Evolutionary conservation across 2,797 vertebrate genomes (phyloP), one percentile per base, ranked within the genome.

Genomic region (Psittacula echo): DNA sequence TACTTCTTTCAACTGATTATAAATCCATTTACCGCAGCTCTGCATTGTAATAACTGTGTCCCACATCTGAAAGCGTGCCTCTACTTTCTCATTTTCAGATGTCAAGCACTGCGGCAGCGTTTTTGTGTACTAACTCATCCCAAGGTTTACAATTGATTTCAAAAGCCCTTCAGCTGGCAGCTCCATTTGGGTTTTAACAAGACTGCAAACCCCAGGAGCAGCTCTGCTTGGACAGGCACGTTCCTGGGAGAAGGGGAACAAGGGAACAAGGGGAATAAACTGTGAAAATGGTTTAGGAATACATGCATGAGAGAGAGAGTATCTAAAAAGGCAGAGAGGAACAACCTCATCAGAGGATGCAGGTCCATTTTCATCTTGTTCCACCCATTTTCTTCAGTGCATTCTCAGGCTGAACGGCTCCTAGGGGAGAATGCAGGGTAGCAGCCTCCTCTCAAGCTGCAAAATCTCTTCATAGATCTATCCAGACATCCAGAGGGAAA

Each of bases 401-500:
- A 3, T 32, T 72, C 34, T 13, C 5, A 4, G 53, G 15, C 70
- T 71, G 39, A 54, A 78, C 9, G 30, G 67, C 74, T 93, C 81
- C 88, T 34, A 13, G 48, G 60, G 78, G 64, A 11, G 5, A 27
- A 26, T 2, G 23, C 48, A 65, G 65, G 56, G 48, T 34, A 87
- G 65, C 30, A 92, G 51, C 51, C 27, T 72, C 58, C 80, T 68
- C 82, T 91, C 20, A 1, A 29, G 88, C 61, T 73, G 70, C 45
- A 60, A 27, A 80, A 73, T 65, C 17, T 82, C 74, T 61, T 44
- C 78, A 47, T 44, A n/a, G 53, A 80, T 75, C 72, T 37, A 30
- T n/a, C 54, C 79, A 87, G 82, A 87, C 65, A 53, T n/a, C 89
- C 73, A 24, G 4, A 23, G 89, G 83, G 80, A 94, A 94, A 93